A percentile compares a stretch with the other conserved stretches of the same genome.
These are phyloP conservation scores for Oxycera nigricornis DNA, from an alignment of 2,888 invertebrate species.

Conservation along the genomic window DNA sequence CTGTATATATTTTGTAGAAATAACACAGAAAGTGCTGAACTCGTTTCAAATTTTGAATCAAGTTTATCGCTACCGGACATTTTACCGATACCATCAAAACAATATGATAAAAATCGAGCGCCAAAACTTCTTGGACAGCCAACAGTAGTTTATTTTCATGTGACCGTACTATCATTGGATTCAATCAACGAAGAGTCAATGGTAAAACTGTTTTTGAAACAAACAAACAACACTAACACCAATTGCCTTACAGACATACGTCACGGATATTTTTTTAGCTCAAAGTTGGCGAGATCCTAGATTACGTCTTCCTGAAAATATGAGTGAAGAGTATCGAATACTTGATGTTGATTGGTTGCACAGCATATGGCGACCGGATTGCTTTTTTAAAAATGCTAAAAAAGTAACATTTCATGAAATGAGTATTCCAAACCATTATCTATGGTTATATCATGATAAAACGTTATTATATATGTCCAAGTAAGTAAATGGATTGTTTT, in stretches of 20 bases:
- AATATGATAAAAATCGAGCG: conserved; percentile 88
- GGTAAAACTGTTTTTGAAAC: conserved; percentile 66
- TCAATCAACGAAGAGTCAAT: conserved; percentile 97
- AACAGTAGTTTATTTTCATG: conserved; percentile 89
- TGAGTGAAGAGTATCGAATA: conserved; percentile 90
- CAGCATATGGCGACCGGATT: conserved; percentile 91
- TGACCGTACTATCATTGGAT: conserved; percentile 87
- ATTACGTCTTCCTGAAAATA: conserved; percentile 87
- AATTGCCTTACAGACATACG: conserved; percentile 70
- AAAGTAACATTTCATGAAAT: conserved; percentile 94
- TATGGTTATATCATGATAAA: conserved; percentile 91
- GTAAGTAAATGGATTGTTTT: conserved; percentile 61
- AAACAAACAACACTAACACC: background rate
- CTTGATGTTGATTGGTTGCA: conserved; percentile 90
- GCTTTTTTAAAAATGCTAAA: conserved; percentile 93
- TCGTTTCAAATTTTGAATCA: conserved; percentile 64
- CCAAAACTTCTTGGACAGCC: conserved; percentile 86
- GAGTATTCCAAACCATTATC: conserved; percentile 92
- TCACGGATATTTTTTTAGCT: conserved; percentile 90
- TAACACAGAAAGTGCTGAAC: conserved; percentile 61
- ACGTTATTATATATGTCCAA: conserved; percentile 92
- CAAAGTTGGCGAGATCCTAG: conserved; percentile 93
- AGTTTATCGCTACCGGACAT: conserved; percentile 84
- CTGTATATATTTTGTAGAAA: conserved; percentile 50
- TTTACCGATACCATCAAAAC: conserved; percentile 81